Evolutionary conservation across 2,113 vertebrate species (phyloP).

Genomic region (Limanda limanda): DNA sequence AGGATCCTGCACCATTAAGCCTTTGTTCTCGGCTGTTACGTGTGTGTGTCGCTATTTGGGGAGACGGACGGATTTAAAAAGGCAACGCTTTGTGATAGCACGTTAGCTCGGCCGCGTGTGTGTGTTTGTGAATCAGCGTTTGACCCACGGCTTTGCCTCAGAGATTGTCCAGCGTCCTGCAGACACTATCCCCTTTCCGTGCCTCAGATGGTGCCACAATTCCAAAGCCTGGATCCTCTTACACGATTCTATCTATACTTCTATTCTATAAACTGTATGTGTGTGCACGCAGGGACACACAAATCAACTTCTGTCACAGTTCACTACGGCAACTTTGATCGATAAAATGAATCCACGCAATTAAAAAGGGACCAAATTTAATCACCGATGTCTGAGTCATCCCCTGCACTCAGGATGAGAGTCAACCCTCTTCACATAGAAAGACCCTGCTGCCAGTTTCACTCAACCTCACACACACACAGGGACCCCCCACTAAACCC

Average conservation of each 20-base stretch:
- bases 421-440: slow-evolving; percentile 7
- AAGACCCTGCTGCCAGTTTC: neutral
- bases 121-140: slow-evolving; percentile 40
- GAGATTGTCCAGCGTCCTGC: slow-evolving; percentile 50
- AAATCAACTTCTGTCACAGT: neutral
- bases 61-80: slow-evolving; percentile 16
- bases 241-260: slow-evolving; percentile 32
- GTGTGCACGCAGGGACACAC: neutral
- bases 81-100: slow-evolving; percentile 14
- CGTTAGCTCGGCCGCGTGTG: slow-evolving; percentile 14
- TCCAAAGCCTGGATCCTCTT: slow-evolving; percentile 55
- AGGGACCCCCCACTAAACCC: neutral
- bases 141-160: slow-evolving; percentile 38
- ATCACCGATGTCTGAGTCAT: neutral
- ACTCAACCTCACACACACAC: too few species aligned
- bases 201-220: slow-evolving; percentile 72
- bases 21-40: slow-evolving; percentile 9
- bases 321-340: neutral
- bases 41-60: neutral
- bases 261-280: neutral
- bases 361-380: neutral
- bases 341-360: neutral
- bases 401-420: neutral
- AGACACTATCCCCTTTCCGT: slow-evolving; percentile 55
- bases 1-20: neutral